Base-by-base conservation (phyloP, 1,140 invertebrate genomes). In the Globodera rostochiensis region DNA sequence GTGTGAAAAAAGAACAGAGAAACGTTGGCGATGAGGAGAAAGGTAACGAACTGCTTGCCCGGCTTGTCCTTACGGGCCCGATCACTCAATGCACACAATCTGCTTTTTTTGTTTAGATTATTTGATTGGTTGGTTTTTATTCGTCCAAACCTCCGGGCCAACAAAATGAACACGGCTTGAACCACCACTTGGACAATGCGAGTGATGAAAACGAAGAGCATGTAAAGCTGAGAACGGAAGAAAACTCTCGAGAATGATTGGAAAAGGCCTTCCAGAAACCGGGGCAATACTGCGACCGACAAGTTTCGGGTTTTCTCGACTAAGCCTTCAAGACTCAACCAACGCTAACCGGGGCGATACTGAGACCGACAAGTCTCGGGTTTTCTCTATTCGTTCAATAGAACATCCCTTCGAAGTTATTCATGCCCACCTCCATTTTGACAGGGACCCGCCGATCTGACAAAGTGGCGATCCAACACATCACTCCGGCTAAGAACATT, bases 11-110 rank as follows among this genome's bases (percentile, higher is more conserved):
- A 88, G 75, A 89, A 89, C 15, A 89, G 80, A 19, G 88, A 87
- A 11, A 90, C 83, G 80, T 89, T 89, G 13, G 88, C 87, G 6
- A 89, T 85, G 9, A 90, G 80, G 21, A 89, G 77, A 74, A 89
- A 89, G n/a, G 88, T 89, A 46, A 89, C 88, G 70, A 89, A 86
- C 80, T 89, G 89, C 74, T 89, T 89, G 36, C 88, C 88, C 1
- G 87, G 86, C 73, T 88, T 89, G 15, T 80, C 84, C 21, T 82
- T 80, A 0, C 84, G 79, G 0, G 87, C 75, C 13, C 85, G 70
- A 8, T 78, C 64, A 49, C 80, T 79, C 36, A 84, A 57, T 21
- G 86, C 87, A 6, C 88, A 86, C 9, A 89, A 64, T 84, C 88
- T 89, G 73, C 57, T 82, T 36, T 36, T 36, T 36, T 36, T 1